phyloP scores from a whole-genome alignment of 2,888 invertebrate species.

The Melinaea marsaeus region DNA sequence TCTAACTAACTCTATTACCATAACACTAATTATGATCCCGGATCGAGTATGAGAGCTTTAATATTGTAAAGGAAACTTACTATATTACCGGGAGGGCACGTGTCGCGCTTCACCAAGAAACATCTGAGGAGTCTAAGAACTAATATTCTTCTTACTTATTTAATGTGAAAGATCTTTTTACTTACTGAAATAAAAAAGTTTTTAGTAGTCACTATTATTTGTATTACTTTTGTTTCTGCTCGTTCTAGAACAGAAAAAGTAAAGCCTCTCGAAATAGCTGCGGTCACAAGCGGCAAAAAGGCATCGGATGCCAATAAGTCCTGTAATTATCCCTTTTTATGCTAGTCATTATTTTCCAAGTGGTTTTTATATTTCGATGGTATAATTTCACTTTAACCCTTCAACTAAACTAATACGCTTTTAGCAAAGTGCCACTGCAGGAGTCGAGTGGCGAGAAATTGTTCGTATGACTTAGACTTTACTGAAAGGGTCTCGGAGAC shows the following conservation, averaged over 20 bases:
- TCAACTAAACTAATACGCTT: constrained; percentile 23
- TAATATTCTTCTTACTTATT: too few species aligned
- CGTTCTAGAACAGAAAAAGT: too few species aligned
- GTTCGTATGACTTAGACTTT: constrained; percentile 25
- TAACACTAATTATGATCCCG: constrained; percentile 17
- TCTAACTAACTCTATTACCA: constrained; percentile 16
- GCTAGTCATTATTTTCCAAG: background rate
- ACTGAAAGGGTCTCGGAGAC: constrained; percentile 21
- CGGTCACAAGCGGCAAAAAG: background rate
- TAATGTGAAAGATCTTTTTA: too few species aligned
- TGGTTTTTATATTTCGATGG: constrained; percentile 4
- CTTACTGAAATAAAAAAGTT: too few species aligned
- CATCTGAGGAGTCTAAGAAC: background rate
- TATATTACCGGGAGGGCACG: constrained; percentile 8
- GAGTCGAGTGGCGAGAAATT: constrained; percentile 29
- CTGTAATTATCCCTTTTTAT: background rate
- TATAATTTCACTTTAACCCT: constrained; percentile 14
- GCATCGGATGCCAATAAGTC: constrained; percentile 1
- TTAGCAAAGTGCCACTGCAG: constrained; percentile 22
- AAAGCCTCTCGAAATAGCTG: background rate
- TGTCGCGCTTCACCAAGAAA: constrained; percentile 7
- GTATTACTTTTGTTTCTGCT: too few species aligned
- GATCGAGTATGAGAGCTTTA: constrained; percentile 8
- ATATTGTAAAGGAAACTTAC: constrained; percentile 11
- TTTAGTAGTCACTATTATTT: too few species aligned